Evolutionary conservation across 2,797 vertebrate genomes (phyloP), one percentile per base, ranked within the genome.

Genomic region (Syngnathus acus): DNA sequence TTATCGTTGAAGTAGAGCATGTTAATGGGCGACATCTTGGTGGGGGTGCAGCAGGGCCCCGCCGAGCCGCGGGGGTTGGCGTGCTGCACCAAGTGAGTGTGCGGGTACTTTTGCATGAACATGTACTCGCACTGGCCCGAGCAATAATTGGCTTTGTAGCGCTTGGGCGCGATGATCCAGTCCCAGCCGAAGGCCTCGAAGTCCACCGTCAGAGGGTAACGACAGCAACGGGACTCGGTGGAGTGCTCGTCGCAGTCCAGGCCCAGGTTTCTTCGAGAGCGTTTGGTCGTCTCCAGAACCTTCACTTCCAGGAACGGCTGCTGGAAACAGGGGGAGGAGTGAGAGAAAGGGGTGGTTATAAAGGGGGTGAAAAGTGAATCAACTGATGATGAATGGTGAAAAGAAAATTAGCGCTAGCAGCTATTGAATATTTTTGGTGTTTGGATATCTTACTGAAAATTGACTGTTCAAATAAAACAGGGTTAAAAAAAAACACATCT

Each of bases 1-100:
- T 99, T 98, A 92, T 98, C 97, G 76, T 99, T 99, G 90, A 99
- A 99, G 90, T 99, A 99, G 77, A 99, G 94, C 97, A 99, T 99
- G 90, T 98, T 98, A 91, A 99, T 99, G 58, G 97, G 97, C 60
- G 97, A 99, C 97, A 99, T 98, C 93, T 98, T 99, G 88, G 96
- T 99, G 10, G 96, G 97, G 19, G 96, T 98, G 77, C 97, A 99
- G 91, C 97, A 99, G 69, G 97, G 97, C 69, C 97, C 96, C 0
- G 96, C 96, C 0, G 97, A 98, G 81, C 97, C 96, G 59, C 95
- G 87, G 3, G 97, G 96, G 76, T 97, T 98, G 59, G 96, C 96
- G 66, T 99, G 96, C 74, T 97, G 97, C 81, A 99, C 97, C 88
- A 99, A 88, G 84, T 99, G 97, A 75, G 97, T 99, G 82, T 99